These are phyloP conservation scores for Galagoides demidoff DNA, from an alignment of 2,797 vertebrate genomes.

Conservation along the genomic window DNA sequence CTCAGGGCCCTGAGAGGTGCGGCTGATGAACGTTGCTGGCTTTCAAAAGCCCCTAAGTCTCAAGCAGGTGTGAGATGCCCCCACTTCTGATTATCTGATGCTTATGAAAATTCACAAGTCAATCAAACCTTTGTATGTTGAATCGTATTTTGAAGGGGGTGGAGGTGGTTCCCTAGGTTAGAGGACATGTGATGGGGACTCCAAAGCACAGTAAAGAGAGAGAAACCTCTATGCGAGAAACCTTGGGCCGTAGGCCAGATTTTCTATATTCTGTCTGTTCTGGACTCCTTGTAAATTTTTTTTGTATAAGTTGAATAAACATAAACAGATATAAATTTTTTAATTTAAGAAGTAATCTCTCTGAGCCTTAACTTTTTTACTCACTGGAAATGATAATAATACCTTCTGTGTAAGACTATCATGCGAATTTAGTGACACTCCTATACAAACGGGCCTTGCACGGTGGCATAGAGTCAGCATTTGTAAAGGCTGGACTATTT, in stretches of 20 bases:
- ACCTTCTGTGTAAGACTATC: background rate
- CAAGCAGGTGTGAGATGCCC: background rate
- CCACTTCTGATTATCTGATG: background rate
- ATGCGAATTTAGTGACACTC: slow-evolving; percentile 32
- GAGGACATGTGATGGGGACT: background rate
- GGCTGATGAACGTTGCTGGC: background rate
- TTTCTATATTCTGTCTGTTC: background rate
- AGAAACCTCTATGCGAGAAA: background rate
- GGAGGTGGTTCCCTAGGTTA: background rate
- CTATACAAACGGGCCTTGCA: background rate
- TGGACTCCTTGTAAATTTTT: background rate
- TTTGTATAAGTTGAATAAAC: slow-evolving; percentile 43
- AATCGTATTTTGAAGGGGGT: background rate
- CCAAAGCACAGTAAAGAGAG: background rate
- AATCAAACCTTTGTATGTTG: background rate
- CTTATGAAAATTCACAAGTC: background rate
- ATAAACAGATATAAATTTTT: slow-evolving; percentile 38
- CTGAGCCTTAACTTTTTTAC: slow-evolving; percentile 56
- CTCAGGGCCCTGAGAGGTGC: background rate
- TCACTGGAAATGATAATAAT: background rate
- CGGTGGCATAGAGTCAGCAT: background rate
- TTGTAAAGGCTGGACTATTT: slow-evolving; percentile 38
- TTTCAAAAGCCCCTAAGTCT: background rate
- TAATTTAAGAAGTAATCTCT: slow-evolving; percentile 45
- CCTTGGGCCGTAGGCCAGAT: background rate